Percentiles rank a stretch among this genome's conserved stretches.
Evolutionary conservation across 1,140 invertebrate species (phyloP).

Genomic region (Chironomus tepperi): DNA sequence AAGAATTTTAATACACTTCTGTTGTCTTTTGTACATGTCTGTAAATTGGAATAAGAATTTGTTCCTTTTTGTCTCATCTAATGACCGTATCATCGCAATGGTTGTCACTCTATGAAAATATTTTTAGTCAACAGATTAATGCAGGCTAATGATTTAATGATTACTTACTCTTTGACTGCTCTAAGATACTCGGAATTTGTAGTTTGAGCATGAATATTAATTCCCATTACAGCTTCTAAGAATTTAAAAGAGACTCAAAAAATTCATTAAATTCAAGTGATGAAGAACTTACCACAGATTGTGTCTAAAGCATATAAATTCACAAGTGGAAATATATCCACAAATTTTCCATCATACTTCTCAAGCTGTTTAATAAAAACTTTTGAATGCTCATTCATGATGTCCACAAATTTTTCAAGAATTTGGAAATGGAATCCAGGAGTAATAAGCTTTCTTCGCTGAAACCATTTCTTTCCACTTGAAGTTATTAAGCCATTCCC

Average conservation of each 20-base stretch:
- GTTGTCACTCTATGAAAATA: constrained; percentile 32
- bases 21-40: constrained; percentile 32
- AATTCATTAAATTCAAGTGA: too few relatives aligned
- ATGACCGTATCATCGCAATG: constrained; percentile 30
- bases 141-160: background rate
- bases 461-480: constrained; percentile 60
- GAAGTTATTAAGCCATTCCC: background rate
- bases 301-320: constrained; percentile 30
- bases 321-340: constrained; percentile 26
- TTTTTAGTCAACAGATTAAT: background rate
- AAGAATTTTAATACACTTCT: constrained; percentile 32
- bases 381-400: constrained; percentile 56
- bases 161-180: constrained; percentile 44
- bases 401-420: constrained; percentile 61
- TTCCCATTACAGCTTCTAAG: constrained; percentile 60
- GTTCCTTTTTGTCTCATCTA: constrained; percentile 34
- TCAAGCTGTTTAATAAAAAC: constrained; percentile 42
- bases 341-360: constrained; percentile 1
- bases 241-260: too few relatives aligned
- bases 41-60: constrained; percentile 32
- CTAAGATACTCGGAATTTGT: constrained; percentile 51
- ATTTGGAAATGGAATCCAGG: constrained; percentile 81
- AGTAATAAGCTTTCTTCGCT: constrained; percentile 64
- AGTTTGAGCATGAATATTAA: constrained; percentile 50
- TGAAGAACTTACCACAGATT: constrained; percentile 19